phyloP scores from a whole-genome alignment of 2,888 invertebrate genomes.

The Malthinus seriepunctatus region DNA sequence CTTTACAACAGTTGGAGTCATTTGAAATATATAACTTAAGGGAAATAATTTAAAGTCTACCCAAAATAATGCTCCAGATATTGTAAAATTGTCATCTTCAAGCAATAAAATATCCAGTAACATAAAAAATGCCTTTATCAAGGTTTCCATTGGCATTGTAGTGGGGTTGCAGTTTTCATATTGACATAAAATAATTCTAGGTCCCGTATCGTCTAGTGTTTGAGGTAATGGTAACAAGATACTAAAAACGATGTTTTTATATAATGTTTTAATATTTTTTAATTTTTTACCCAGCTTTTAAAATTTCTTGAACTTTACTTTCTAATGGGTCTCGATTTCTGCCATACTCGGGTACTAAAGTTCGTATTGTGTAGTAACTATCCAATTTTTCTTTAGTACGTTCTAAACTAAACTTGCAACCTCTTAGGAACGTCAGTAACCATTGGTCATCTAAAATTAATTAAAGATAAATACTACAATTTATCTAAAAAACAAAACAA shows the following conservation, averaged over 20 bases:
- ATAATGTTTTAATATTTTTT: too few species aligned
- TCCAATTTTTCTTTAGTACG: slow-evolving; percentile 61
- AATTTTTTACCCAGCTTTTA: slow-evolving; percentile 52
- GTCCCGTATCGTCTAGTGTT: background rate
- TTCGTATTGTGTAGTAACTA: slow-evolving; percentile 62
- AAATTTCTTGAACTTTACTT: slow-evolving; percentile 42
- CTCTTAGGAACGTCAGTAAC: slow-evolving; percentile 59
- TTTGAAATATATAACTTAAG: slow-evolving; percentile 54
- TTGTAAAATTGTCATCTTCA: slow-evolving; percentile 62
- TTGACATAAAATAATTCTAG: slow-evolving; percentile 1
- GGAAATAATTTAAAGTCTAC: slow-evolving; percentile 60
- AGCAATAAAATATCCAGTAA: slow-evolving; percentile 60
- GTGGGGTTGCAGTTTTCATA: background rate
- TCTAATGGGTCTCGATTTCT: slow-evolving; percentile 55
- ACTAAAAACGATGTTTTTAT: too few species aligned
- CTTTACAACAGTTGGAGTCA: slow-evolving; percentile 61
- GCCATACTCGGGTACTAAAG: slow-evolving; percentile 63
- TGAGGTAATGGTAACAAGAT: background rate
- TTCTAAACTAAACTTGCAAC: slow-evolving; percentile 61
- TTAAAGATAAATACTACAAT: background rate
- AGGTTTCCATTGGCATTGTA: slow-evolving; percentile 8
- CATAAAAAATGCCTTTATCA: slow-evolving; percentile 58
- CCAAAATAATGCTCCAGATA: slow-evolving; percentile 58
- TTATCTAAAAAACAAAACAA: too few species aligned
- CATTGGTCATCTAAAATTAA: slow-evolving; percentile 56